Base-by-base conservation (phyloP, 2,113 vertebrate genomes). In the Vidua chalybeata region DNA sequence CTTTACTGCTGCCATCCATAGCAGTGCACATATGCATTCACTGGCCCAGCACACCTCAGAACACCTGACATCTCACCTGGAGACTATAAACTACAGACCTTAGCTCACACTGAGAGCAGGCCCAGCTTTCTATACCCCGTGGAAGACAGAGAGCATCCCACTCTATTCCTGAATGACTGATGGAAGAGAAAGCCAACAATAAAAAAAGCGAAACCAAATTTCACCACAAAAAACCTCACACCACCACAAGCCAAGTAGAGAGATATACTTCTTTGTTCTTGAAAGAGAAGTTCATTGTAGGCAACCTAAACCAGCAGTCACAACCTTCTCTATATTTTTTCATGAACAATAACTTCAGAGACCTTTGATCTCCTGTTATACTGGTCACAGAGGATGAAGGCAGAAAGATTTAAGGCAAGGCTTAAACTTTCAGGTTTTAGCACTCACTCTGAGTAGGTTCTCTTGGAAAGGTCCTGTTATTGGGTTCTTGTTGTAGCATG, bases 1-100 rank as follows among this genome's bases (percentile, higher is more conserved):
- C 19, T 35, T 54, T 1, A 15, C 8, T 39, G 19, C 45, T 56
- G 26, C 31, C 71, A 37, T 17, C 49, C 37, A 7, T 0, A 30
- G 58, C 19, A 37, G 33, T 0, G 0, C 30, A 20, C 3, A 5
- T 27, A 12, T 54, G 4, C 30, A 15, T 22, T 39, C 46, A 9
- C 8, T 37, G 67, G 16, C 27, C 17, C 27, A 13, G 37, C 43
- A 69, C 30, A 37, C 8, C 58, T 56, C 37, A 39, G 27, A 71
- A 6, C 6, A 11, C 10, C 19, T 8, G 16, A 33, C 18, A 43
- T 3, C 15, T 9, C 4, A 17, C 72, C 41, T 35, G 3, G 0
- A 23, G 15, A 13, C 6, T 16, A 8, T 6, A 7, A 48, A 3
- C 3, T 10, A 30, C 0, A 20, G 67, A 20, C 31, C 11, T 8